Base-by-base conservation (phyloP, 2,113 vertebrate genomes). In the Dasyprocta punctata region DNA sequence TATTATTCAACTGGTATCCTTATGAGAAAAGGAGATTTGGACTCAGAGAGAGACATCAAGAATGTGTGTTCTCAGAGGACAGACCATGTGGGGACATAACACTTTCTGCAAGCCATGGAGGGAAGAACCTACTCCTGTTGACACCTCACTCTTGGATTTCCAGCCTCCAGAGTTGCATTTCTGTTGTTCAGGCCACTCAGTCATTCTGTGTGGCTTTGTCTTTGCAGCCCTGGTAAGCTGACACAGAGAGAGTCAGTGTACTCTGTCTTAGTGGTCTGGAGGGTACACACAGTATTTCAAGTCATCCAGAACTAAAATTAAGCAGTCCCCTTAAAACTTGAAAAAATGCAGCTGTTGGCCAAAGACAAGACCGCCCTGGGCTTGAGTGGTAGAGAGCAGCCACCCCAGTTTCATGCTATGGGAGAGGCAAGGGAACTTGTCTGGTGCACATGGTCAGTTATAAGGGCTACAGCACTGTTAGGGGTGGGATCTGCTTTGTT, bases 1-100 rank as follows among this genome's bases (percentile, higher is more conserved):
- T 0, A 0, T 54, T 0, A 0, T 20, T 14, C 33, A 36, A 3
- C 24, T 7, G n/a, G 10, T 20, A 1, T 73, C 41, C 36, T 14
- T 44, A 2, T 22, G 7, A 52, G 71, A 41, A 33, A 36, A 71
- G n/a, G 67, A 90, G 13, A 30, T 41, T 1, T 80, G 47, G 56
- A 12, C 47, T 17, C 11, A 38, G n/a, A 83, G 24, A 63, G 60
- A 56, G 60, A 36, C 16, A 19, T 36, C 22, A 2, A 67, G 44
- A 30, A 3, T 17, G 5, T 9, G 0, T 12, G 38, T 2, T 1
- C 36, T 8, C 63, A 41, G 83, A 36, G 47, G 52, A 20, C 1
- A 58, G 87, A 41, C 26, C 44, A 0, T 0, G 13, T 1, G 54
- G 19, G 56, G 71, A 12, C 2, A 0, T 1, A 26, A 9, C 0